phyloP scores from a whole-genome alignment of 2,888 invertebrate genomes.

The Hoplodrina ambigua region DNA sequence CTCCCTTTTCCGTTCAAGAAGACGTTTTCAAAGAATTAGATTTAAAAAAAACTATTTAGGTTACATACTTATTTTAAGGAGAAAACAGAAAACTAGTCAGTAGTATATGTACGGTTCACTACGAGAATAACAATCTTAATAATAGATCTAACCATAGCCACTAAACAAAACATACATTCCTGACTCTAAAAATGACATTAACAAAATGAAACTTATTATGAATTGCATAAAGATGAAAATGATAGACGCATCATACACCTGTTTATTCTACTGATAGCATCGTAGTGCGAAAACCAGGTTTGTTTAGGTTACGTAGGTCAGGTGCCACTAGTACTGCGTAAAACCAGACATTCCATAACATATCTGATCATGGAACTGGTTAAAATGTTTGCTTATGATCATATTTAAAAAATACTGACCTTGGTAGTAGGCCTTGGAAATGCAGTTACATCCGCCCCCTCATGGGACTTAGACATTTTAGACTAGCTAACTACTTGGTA shows the following conservation, averaged over 20 bases:
- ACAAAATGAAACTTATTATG: conserved; percentile 1
- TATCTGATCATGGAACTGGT: conserved; percentile 46
- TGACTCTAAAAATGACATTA: not conserved
- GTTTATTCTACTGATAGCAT: conserved; percentile 37
- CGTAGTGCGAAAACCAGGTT: conserved; percentile 52
- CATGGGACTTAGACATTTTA: not conserved
- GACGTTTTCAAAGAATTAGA: too few relatives aligned
- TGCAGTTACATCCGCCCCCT: not conserved
- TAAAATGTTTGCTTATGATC: conserved; percentile 36
- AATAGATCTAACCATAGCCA: not conserved
- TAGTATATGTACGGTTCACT: not conserved
- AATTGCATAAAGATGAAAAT: conserved; percentile 26
- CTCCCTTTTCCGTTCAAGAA: too few relatives aligned
- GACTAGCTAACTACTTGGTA: not conserved
- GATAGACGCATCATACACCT: conserved; percentile 32
- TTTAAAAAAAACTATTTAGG: too few relatives aligned
- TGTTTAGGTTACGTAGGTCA: conserved; percentile 38
- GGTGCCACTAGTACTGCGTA: conserved; percentile 36
- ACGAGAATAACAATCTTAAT: not conserved
- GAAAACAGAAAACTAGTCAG: too few relatives aligned
- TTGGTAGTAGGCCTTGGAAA: not conserved
- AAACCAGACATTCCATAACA: conserved; percentile 49
- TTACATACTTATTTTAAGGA: too few relatives aligned
- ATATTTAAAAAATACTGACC: conserved; percentile 12
- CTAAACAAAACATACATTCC: not conserved